Evolutionary conservation across 2,113 vertebrate genomes (phyloP), one percentile per base, ranked within the genome.

Genomic region (Chlorodrepanis virens): DNA sequence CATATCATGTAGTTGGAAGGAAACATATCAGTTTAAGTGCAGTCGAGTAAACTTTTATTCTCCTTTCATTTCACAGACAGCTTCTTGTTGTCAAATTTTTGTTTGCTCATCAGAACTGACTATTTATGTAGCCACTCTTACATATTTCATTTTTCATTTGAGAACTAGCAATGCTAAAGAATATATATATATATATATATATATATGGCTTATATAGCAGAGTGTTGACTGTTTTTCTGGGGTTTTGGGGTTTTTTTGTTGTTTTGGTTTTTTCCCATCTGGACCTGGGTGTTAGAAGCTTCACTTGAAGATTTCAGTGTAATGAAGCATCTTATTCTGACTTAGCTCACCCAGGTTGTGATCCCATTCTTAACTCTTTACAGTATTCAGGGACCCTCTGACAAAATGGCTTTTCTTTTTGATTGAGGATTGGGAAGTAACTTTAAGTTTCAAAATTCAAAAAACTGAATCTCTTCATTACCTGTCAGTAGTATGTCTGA

Each of bases 311-410:
- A 64, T 89, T 65, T 85, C 50, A 81, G 60, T 33, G 47, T 86
- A 79, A 65, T 79, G 88, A 75, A 81, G 70, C 91, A 83, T 77
- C 53, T 75, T 68, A 45, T 5, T 93, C 89, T 95, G 91, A 85
- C 23, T 89, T 63, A 47, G 60, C 83, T 89, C 33, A 12, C 67
- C 17, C 67, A 93, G 94, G 83, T 93, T 80, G 69, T 90, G 40
- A 75, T 83, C 90, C 87, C 65, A 29, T 96, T 94, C 91, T 91
- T 96, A 82, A 75, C 64, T 72, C 11, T 74, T 90, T 54, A 52
- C 31, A 63, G 31, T 93, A 93, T 69, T 78, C 22, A 31, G 44
- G 88, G 85, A 76, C 80, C 67, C 69, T 96, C 78, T 88, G 65
- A 64, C 89, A 45, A 78, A 39, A 61, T 89, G 63, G 63, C 74